phyloP scores from a whole-genome alignment of 2,888 invertebrate genomes.

The Julus scandinavius region DNA sequence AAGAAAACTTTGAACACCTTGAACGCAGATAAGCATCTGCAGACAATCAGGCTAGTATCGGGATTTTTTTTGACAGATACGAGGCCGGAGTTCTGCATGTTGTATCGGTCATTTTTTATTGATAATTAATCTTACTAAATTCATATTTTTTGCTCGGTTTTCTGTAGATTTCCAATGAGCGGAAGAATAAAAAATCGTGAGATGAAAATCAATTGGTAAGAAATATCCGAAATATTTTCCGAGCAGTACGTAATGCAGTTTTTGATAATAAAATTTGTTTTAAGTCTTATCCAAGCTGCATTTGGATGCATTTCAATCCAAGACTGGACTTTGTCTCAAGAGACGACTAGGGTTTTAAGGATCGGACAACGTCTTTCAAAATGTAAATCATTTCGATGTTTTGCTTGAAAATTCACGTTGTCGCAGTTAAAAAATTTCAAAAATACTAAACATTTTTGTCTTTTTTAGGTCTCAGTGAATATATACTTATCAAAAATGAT shows the following conservation, averaged over 20 bases:
- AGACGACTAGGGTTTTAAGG: conserved; percentile 76
- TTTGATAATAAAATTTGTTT: conserved; percentile 51
- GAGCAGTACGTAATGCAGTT: background rate
- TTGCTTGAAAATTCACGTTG: background rate
- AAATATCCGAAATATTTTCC: conserved; percentile 57
- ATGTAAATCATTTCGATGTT: conserved; percentile 68
- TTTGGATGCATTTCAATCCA: conserved; percentile 76
- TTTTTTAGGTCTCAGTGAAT: conserved; percentile 64
- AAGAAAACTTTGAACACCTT: conserved; percentile 76
- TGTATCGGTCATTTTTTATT: background rate
- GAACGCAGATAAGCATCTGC: conserved; percentile 72
- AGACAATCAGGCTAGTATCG: conserved; percentile 70
- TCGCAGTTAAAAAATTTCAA: too few species aligned
- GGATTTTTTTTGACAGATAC: background rate
- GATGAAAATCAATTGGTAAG: conserved; percentile 81
- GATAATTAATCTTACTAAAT: too few species aligned
- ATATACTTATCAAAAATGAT: conserved; percentile 67
- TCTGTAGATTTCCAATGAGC: conserved; percentile 72
- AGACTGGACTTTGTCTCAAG: conserved; percentile 77
- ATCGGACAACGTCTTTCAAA: conserved; percentile 76
- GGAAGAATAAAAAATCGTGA: conserved; percentile 77
- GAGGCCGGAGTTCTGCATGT: background rate
- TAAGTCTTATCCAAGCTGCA: conserved; percentile 79
- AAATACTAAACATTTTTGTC: background rate
- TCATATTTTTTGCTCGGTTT: too few species aligned